These are phyloP conservation scores for Drosophila pseudotalamancana DNA, from an alignment of 2,888 invertebrate genomes.

Conservation along the genomic window DNA sequence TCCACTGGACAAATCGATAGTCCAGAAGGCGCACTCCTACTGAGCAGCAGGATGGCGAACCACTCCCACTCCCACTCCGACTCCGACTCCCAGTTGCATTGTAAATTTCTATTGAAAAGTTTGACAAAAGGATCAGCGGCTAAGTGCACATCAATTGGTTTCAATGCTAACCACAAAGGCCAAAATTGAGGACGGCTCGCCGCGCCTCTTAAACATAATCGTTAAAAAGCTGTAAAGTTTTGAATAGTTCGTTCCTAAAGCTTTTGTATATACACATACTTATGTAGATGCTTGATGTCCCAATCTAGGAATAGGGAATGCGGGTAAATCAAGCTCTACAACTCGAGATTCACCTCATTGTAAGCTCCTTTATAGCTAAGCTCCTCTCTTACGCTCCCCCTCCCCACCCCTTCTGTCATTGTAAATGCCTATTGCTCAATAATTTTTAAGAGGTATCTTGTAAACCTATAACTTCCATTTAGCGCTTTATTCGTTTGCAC, in stretches of 20 bases:
- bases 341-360: slow-evolving; percentile 29
- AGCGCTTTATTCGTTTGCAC: slow-evolving; percentile 17
- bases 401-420: slow-evolving; percentile 25
- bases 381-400: not conserved
- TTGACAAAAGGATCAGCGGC: slow-evolving; percentile 54
- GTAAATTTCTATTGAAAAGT: slow-evolving; percentile 55
- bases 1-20: slow-evolving; percentile 58
- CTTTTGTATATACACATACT: slow-evolving; percentile 67
- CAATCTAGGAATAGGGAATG: not conserved
- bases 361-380: slow-evolving; percentile 4
- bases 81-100: slow-evolving; percentile 43
- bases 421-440: slow-evolving; percentile 74
- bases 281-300: slow-evolving; percentile 31
- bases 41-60: slow-evolving; percentile 37
- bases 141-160: slow-evolving; percentile 67
- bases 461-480: slow-evolving; percentile 14
- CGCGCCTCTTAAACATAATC: slow-evolving; percentile 48
- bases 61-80: not conserved
- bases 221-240: slow-evolving; percentile 61
- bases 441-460: slow-evolving; percentile 48
- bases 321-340: slow-evolving; percentile 3
- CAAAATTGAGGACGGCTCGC: slow-evolving; percentile 29
- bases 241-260: slow-evolving; percentile 74
- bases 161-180: slow-evolving; percentile 54
- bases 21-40: slow-evolving; percentile 58